Evolutionary conservation across 2,888 invertebrate species (phyloP).

Genomic region (Calameuta idolon): DNA sequence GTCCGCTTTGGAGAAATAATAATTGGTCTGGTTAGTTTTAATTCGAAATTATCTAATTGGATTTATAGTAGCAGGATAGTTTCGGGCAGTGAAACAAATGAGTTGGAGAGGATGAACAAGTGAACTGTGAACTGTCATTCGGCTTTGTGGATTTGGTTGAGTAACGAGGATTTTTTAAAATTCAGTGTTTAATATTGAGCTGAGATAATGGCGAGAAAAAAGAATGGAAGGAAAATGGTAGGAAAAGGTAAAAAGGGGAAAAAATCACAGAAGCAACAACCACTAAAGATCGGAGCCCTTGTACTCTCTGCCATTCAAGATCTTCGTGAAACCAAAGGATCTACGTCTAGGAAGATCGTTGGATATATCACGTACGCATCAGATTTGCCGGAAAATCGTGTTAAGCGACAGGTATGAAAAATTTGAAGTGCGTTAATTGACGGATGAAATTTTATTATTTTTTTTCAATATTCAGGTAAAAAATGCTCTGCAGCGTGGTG

Average conservation of each 20-base stretch:
- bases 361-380: constrained; percentile 53
- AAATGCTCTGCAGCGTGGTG: constrained; percentile 46
- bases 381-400: constrained; percentile 39
- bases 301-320: constrained; percentile 55
- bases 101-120: constrained; percentile 17
- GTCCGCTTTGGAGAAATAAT: not conserved
- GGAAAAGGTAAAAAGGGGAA: constrained; percentile 13
- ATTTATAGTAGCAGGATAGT: not conserved
- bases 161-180: not conserved
- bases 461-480: constrained; percentile 42
- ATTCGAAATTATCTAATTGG: not conserved
- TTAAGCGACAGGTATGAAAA: constrained; percentile 52
- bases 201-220: constrained; percentile 37
- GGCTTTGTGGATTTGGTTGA: not conserved
- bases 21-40: not conserved
- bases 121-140: not conserved
- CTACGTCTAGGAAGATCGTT: constrained; percentile 49
- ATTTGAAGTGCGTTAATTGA: not conserved
- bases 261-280: constrained; percentile 31
- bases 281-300: constrained; percentile 52
- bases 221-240: constrained; percentile 21
- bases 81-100: not conserved
- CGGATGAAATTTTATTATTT: constrained; percentile 2
- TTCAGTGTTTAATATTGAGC: not conserved
- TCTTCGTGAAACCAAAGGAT: constrained; percentile 52